phyloP scores from a whole-genome alignment of 2,888 invertebrate species.

The Drosophila maculinotata region DNA sequence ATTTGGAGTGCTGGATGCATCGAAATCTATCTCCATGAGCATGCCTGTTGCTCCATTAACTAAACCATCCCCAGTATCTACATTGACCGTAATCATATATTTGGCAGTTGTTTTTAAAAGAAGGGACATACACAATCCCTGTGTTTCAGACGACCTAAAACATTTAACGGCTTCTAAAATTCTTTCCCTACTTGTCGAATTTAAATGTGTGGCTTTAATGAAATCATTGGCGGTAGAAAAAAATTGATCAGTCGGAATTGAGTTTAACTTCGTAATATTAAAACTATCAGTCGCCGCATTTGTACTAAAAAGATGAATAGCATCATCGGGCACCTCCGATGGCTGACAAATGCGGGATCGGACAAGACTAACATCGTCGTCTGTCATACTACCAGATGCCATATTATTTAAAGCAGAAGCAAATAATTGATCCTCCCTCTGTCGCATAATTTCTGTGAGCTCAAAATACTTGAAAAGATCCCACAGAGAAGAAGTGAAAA shows the following conservation, averaged over 20 bases:
- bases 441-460: conserved; percentile 14
- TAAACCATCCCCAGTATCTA: not conserved
- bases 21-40: not conserved
- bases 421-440: conserved; percentile 7
- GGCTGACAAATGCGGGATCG: not conserved
- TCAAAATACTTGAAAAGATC: conserved; percentile 15
- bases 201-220: conserved; percentile 5
- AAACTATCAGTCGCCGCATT: too few species aligned
- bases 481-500: not conserved
- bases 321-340: too few species aligned
- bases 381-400: not conserved
- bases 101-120: too few species aligned
- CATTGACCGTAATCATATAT: too few species aligned
- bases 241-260: not conserved
- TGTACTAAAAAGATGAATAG: too few species aligned
- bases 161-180: not conserved
- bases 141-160: not conserved
- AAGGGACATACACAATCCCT: not conserved
- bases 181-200: not conserved
- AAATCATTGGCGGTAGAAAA: conserved; percentile 4
- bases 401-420: conserved; percentile 16
- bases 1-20: conserved; percentile 1
- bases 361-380: not conserved
- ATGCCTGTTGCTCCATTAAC: too few species aligned
- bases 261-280: too few species aligned